These are phyloP conservation scores for Anoura caudifer DNA, from an alignment of 2,113 vertebrate genomes.

Conservation along the genomic window DNA sequence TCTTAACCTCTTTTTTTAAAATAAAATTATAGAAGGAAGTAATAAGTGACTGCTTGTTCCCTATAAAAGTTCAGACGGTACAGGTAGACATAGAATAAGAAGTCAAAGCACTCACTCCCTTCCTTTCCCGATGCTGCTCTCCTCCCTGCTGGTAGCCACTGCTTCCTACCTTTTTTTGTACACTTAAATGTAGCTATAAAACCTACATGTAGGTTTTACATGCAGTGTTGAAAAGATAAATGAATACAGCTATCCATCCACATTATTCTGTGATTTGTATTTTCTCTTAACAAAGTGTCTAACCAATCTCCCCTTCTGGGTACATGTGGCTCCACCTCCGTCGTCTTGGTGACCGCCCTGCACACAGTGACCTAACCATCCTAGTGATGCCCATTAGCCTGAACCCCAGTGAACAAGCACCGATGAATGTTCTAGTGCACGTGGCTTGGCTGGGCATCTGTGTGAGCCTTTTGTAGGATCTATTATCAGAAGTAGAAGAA, in stretches of 20 bases:
- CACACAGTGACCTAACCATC: neutral
- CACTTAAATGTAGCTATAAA: neutral
- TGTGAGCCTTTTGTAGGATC: neutral
- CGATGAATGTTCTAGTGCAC: neutral
- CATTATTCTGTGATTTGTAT: neutral
- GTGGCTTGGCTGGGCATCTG: neutral
- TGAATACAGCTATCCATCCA: neutral
- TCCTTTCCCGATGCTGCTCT: neutral
- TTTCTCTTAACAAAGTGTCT: neutral
- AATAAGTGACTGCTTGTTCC: neutral
- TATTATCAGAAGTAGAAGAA: neutral
- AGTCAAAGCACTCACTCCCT: neutral
- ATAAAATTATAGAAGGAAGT: neutral
- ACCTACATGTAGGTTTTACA: neutral
- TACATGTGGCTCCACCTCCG: neutral
- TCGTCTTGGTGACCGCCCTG: neutral
- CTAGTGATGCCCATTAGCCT: neutral
- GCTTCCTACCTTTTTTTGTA: neutral
- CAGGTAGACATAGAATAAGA: neutral
- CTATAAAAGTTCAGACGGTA: neutral
- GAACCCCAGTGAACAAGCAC: neutral
- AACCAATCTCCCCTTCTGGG: neutral
- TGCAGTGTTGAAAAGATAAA: neutral
- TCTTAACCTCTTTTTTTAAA: neutral
- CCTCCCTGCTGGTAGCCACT: neutral